These are phyloP conservation scores for Glaucomys volans DNA, from an alignment of 2,113 vertebrate genomes.

Conservation along the genomic window DNA sequence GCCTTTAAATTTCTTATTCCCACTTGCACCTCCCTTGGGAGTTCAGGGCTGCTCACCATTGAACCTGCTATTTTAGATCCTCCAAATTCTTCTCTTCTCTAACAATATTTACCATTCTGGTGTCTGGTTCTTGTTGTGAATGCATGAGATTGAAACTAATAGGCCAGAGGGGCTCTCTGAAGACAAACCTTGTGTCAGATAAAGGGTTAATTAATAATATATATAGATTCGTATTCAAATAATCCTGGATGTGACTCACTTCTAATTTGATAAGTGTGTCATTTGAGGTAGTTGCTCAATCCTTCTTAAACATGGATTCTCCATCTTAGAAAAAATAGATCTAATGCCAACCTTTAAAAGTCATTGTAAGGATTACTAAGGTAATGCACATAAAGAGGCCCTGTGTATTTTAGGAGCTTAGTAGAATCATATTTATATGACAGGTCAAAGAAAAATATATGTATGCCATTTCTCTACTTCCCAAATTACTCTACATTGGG, in stretches of 20 bases:
- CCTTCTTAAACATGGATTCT: background rate
- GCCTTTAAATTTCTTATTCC: background rate
- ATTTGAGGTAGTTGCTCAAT: background rate
- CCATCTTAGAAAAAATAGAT: background rate
- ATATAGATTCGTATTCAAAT: background rate
- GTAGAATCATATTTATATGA: background rate
- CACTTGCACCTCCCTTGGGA: background rate
- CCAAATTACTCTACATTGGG: background rate
- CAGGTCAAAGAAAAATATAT: background rate
- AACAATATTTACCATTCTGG: background rate
- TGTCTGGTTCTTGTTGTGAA: background rate
- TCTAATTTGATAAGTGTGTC: conserved; percentile 7
- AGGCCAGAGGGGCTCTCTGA: background rate
- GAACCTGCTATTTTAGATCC: background rate
- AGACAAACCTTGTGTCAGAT: conserved; percentile 2
- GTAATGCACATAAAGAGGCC: background rate
- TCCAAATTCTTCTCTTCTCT: background rate
- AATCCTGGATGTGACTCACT: background rate
- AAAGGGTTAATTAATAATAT: background rate
- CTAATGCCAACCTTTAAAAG: conserved; percentile 35
- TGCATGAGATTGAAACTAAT: background rate
- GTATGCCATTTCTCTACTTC: background rate
- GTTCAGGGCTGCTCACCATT: background rate
- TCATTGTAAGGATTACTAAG: background rate
- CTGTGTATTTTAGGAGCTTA: background rate